Conservation (phyloP, 2,888 invertebrate genomes). For the Diarsia rubi region DNA sequence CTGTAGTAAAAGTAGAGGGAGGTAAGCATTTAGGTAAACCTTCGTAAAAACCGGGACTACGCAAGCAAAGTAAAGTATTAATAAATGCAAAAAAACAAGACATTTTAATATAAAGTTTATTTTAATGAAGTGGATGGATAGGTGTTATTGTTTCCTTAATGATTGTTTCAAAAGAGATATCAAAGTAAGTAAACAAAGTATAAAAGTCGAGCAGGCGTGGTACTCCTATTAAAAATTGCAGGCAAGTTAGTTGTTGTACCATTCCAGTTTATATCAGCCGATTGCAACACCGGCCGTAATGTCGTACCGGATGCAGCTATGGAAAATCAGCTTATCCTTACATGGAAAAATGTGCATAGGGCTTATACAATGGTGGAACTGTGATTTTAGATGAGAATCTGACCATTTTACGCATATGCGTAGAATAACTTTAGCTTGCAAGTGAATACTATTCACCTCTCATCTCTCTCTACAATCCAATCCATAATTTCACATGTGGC, state of each 20-base stretch:
- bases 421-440: background rate
- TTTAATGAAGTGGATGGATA: background rate
- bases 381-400: slow-evolving; percentile 12
- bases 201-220: background rate
- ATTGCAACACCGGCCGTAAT: slow-evolving; percentile 78
- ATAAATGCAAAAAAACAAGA: background rate
- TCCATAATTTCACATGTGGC: background rate
- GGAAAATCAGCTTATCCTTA: slow-evolving; percentile 80
- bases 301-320: slow-evolving; percentile 76
- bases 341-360: slow-evolving; percentile 75
- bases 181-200: background rate
- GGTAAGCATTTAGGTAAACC: background rate
- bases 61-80: background rate
- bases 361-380: slow-evolving; percentile 30
- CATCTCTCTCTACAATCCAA: background rate
- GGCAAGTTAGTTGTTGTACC: slow-evolving; percentile 22
- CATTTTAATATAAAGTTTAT: background rate
- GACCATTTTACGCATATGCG: background rate
- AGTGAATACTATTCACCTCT: background rate
- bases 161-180: background rate
- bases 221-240: slow-evolving; percentile 13
- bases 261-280: slow-evolving; percentile 55
- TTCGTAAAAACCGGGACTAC: background rate
- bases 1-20: background rate
- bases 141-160: background rate